A percentile compares a stretch with the other conserved stretches of the same genome.
phyloP scores from a whole-genome alignment of 2,113 vertebrate genomes.

The Notarius quadriscutis region DNA sequence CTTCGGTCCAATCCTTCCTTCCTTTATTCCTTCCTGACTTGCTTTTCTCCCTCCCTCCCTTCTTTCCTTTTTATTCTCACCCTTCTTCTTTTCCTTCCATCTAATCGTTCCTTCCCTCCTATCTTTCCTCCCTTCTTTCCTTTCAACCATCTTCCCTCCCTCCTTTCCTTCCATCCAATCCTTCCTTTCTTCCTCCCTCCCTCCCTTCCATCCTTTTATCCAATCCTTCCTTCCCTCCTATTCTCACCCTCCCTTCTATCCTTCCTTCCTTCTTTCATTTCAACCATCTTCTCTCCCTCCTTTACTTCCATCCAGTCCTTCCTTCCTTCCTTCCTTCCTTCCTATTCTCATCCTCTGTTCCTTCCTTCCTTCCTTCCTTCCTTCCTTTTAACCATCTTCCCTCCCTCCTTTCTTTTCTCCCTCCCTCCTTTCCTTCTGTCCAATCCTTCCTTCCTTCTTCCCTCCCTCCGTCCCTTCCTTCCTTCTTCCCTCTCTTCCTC shows the following conservation, averaged over 20 bases:
- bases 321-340: background rate
- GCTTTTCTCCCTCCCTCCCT: background rate
- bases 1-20: background rate
- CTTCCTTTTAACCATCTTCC: background rate
- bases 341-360: background rate
- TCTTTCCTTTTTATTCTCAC: too few species aligned
- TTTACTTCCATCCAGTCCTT: background rate
- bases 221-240: too few species aligned
- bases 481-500: background rate
- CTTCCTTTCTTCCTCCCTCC: too few species aligned
- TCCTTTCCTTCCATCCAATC: too few species aligned
- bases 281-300: background rate
- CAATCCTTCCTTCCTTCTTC: background rate
- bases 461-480: background rate
- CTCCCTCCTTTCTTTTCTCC: background rate
- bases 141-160: too few species aligned
- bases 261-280: background rate
- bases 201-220: too few species aligned
- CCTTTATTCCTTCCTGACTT: background rate
- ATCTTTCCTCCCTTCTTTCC: too few species aligned
- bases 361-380: background rate
- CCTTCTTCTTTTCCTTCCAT: too few species aligned
- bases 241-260: too few species aligned
- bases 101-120: too few species aligned
- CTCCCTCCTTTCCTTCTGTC: background rate